Evolutionary conservation across 2,113 vertebrate species (phyloP).

Genomic region (Triplophysa tibetana): DNA sequence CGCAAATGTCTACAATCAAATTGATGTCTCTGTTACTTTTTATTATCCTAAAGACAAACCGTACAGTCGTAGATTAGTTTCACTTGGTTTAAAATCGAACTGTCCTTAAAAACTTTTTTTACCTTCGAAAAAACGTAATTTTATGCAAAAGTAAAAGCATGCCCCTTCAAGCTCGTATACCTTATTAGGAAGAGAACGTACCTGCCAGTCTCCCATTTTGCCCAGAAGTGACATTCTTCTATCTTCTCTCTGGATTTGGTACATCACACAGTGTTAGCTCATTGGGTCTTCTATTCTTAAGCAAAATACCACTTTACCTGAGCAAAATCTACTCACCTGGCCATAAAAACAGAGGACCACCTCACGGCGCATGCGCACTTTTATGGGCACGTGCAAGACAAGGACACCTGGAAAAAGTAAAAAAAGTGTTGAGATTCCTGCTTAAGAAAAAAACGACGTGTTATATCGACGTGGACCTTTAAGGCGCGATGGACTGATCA

Average conservation of each 20-base stretch:
- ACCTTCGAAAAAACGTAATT: not conserved
- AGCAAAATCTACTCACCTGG: slow-evolving; percentile 90
- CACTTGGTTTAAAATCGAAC: not conserved
- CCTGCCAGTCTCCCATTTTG: slow-evolving; percentile 98
- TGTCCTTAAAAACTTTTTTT: not conserved
- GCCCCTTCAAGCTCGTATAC: slow-evolving; percentile 21
- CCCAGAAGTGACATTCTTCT: slow-evolving; percentile 89
- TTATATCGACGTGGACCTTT: too few relatives aligned
- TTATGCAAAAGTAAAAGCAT: slow-evolving; percentile 19
- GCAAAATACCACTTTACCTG: slow-evolving; percentile 87
- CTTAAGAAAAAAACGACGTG: not conserved
- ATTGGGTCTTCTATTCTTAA: slow-evolving; percentile 77
- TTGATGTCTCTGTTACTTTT: not conserved
- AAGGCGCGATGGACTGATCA: too few relatives aligned
- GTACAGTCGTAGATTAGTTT: not conserved
- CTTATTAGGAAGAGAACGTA: slow-evolving; percentile 73
- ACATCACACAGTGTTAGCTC: slow-evolving; percentile 78
- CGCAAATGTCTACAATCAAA: not conserved
- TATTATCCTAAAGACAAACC: not conserved
- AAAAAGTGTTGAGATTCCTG: not conserved
- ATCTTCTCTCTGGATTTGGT: slow-evolving; percentile 64
- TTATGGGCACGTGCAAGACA: slow-evolving; percentile 70
- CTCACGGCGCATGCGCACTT: slow-evolving; percentile 91
- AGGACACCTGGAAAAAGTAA: slow-evolving; percentile 55
- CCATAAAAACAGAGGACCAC: slow-evolving; percentile 85